Base-by-base conservation (phyloP, 2,113 vertebrate genomes). In the Leptodactylus fuscus region DNA sequence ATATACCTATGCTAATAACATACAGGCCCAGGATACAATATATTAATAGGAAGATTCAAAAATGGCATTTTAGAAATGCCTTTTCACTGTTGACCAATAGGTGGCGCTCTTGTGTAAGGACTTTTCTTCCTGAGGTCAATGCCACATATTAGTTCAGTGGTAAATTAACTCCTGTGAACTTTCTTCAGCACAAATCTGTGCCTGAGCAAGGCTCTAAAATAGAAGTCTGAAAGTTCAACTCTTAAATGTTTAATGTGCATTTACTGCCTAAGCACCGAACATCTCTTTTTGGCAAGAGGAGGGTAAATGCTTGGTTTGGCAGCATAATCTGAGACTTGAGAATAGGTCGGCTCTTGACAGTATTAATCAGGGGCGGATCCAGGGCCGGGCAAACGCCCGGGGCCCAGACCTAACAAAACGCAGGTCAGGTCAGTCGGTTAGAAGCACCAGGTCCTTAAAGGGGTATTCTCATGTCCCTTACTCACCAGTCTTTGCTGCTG, bases 191-290 rank as follows among this genome's bases (percentile, higher is more conserved):
- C 27, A 22, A 48, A 75, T 75, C 44, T 48, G 41, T 29, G 44
- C 18, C 46, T 49, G 44, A 51, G 2, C 73, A 46, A 51, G 24
- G 27, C 44, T 76, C 24, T 49, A 32, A 49, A 76, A 76, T 76
- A 49, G 71, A 75, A 75, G 48, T 49, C 48, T 46, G 5, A 76
- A 75, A 76, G 44, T 76, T 76, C 46, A 76, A 18, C 15, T 46
- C 44, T 51, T 76, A 76, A 49, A 75, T 75, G 41, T 75, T 75
- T 27, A 75, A 27, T 75, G 71, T 48, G 20, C 11, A 75, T 29
- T 75, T 75, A 49, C 71, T 48, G 71, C 41, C 24, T 16, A 29
- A 44, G 46, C 44, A 18, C 41, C 29, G 24, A 49, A 18, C 41
- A 27, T 74, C 24, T 16, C 70, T 34, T n/a, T n/a, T 27, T 15